These are phyloP conservation scores for Ornithorhynchus anatinus DNA, from an alignment of 2,113 vertebrate species.

Conservation along the genomic window DNA sequence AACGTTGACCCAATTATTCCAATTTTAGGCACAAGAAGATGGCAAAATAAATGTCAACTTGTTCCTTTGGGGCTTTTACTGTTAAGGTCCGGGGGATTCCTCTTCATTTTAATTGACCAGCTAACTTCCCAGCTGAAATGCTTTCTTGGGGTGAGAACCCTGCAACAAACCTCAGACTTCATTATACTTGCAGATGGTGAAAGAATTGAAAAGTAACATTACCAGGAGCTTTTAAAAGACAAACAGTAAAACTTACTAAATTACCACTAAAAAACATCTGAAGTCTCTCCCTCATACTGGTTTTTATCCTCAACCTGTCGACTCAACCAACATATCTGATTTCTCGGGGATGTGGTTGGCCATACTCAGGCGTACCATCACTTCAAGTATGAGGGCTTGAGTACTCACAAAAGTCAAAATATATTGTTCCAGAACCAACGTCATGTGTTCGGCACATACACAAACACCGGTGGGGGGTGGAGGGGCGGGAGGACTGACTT, in stretches of 20 bases:
- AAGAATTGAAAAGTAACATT: neutral
- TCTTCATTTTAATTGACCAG: conserved; percentile 38
- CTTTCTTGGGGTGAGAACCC: conserved; percentile 25
- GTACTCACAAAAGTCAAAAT: conserved; percentile 1
- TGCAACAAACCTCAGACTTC: conserved; percentile 1
- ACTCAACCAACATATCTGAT: neutral
- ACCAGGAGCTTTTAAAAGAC: conserved; percentile 2
- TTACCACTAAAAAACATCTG: neutral
- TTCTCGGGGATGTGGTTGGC: neutral
- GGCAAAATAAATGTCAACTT: conserved; percentile 29
- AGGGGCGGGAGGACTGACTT: neutral
- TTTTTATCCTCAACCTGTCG: neutral
- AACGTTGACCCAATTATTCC: conserved; percentile 26
- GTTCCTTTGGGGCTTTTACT: conserved; percentile 33
- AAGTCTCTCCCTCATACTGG: neutral
- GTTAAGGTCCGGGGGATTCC: conserved; percentile 31
- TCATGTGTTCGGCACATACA: conserved; percentile 24
- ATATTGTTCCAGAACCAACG: conserved; percentile 26
- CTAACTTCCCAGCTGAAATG: conserved; percentile 39
- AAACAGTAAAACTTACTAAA: neutral
- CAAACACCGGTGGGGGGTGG: no score
- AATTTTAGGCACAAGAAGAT: conserved; percentile 32
- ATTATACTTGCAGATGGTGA: neutral
- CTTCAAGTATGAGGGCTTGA: neutral
- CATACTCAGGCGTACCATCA: conserved; percentile 1